phyloP scores from a whole-genome alignment of 2,888 invertebrate genomes.

The Cyaniris semiargus region DNA sequence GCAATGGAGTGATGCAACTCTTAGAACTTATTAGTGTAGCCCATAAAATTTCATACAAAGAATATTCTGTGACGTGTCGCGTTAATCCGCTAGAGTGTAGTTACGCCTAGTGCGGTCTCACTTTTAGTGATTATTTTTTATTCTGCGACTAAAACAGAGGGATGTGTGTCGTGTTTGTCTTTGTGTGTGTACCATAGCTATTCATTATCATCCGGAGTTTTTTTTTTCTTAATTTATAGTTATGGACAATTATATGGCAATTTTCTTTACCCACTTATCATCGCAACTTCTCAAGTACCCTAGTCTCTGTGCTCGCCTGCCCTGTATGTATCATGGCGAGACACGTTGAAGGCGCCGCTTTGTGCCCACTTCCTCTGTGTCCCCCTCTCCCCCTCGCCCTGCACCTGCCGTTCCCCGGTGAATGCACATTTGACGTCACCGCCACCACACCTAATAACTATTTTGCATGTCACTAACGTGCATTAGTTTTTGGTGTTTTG shows the following conservation, averaged over 20 bases:
- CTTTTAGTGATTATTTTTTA: too few relatives aligned
- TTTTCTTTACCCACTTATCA: background rate
- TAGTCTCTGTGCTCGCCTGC: slow-evolving; percentile 35
- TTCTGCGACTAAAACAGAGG: too few relatives aligned
- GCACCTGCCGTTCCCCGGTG: slow-evolving; percentile 43
- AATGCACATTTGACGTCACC: slow-evolving; percentile 60
- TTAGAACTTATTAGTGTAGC: too few relatives aligned
- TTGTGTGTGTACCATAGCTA: too few relatives aligned
- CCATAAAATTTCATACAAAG: too few relatives aligned
- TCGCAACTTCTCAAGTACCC: background rate
- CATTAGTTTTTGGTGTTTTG: slow-evolving; percentile 15
- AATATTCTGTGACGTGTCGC: background rate
- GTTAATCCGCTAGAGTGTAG: background rate
- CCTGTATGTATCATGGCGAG: slow-evolving; percentile 47
- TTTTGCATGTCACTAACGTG: slow-evolving; percentile 24
- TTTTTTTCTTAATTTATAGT: too few relatives aligned
- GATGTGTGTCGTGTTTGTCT: too few relatives aligned
- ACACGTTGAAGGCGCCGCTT: slow-evolving; percentile 58
- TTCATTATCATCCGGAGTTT: too few relatives aligned
- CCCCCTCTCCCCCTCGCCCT: slow-evolving; percentile 43
- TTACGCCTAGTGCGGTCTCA: too few relatives aligned
- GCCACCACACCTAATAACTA: slow-evolving; percentile 41
- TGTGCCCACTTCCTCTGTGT: slow-evolving; percentile 59
- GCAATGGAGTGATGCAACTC: too few relatives aligned
- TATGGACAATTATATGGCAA: too few relatives aligned